Evolutionary conservation across 2,888 invertebrate genomes (phyloP), one percentile per base, ranked within the genome.

Genomic region (Ernsta delagoae): DNA sequence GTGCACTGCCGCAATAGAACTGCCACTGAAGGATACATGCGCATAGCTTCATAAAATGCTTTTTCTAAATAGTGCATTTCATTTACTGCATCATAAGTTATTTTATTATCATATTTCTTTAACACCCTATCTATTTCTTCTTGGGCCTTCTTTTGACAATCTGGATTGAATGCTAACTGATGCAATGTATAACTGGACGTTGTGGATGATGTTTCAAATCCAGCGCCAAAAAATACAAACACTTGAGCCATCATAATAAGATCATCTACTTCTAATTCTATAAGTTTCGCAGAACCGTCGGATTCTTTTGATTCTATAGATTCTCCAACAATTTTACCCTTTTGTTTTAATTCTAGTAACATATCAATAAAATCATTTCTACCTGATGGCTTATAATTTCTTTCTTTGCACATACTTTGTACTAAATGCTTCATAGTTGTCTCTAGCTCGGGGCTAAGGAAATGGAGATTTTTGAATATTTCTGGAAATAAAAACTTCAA

Each of bases 161-260:
- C 89, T 3, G 89, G 89, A 75, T 94, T 81, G 24, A 86, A 89
- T 34, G 94, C 94, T 7, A 94, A 77, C 72, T 90, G 87, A 73
- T 94, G 93, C n/a, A 93, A 79, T 3, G 90, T 85, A 59, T 87
- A 93, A 81, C 93, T 92, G 0, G 94, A 88, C 4, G 92, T 87
- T 1, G 91, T 89, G 0, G 94, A 94, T 0, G 94, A 94, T 3
- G 94, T 94, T 77, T 94, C 94, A 74, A 92, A 94, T 6, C 94
- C 94, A 67, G 94, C 94, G 16, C 87, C 92, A 59, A 93, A 92
- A 74, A 92, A 92, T 5, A 90, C 86, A 75, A 93, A 92, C 0
- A 87, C 86, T 82, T 92, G 92, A 3, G 92, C 90, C 9, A 84
- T 84, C 79, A 92, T 80, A 62, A 91, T 71, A 59, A 82, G 68